A percentile compares a stretch with the other conserved stretches of the same genome.
These are phyloP conservation scores for Epistrophella euchroma DNA, from an alignment of 2,888 invertebrate species.

Conservation along the genomic window DNA sequence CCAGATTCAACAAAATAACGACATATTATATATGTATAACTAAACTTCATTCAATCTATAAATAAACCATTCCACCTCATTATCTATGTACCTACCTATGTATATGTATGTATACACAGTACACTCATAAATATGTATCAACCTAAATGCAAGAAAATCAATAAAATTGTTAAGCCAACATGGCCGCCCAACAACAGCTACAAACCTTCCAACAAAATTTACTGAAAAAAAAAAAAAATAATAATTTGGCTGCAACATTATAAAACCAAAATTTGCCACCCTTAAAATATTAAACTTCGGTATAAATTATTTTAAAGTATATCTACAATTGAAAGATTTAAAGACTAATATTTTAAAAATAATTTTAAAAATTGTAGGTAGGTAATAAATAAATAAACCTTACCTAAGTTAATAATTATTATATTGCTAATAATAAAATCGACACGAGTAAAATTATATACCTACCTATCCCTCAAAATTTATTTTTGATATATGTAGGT, in stretches of 20 bases:
- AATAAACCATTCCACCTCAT: slow-evolving; percentile 3
- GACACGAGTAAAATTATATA: not conserved
- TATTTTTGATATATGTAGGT: not conserved
- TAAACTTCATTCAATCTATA: slow-evolving; percentile 17
- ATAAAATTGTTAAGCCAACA: slow-evolving; percentile 73
- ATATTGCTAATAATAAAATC: not conserved
- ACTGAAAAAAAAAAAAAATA: slow-evolving; percentile 15
- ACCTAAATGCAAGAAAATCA: slow-evolving; percentile 65
- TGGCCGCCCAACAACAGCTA: slow-evolving; percentile 73
- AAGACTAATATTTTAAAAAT: not conserved
- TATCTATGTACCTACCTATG: slow-evolving; percentile 1
- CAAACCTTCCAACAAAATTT: slow-evolving; percentile 9
- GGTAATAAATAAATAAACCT: not conserved
- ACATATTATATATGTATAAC: not conserved
- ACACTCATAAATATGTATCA: slow-evolving; percentile 25
- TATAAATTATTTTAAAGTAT: not conserved
- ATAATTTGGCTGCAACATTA: slow-evolving; percentile 1
- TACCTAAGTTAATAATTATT: not conserved
- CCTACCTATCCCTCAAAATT: not conserved
- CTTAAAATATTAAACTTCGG: not conserved
- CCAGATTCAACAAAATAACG: not conserved
- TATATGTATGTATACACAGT: not conserved
- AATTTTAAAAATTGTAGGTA: not conserved
- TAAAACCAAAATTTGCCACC: slow-evolving; percentile 12
- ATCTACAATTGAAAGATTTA: not conserved